phyloP scores from a whole-genome alignment of 2,113 vertebrate genomes.

The Hydrochoerus hydrochaeris region DNA sequence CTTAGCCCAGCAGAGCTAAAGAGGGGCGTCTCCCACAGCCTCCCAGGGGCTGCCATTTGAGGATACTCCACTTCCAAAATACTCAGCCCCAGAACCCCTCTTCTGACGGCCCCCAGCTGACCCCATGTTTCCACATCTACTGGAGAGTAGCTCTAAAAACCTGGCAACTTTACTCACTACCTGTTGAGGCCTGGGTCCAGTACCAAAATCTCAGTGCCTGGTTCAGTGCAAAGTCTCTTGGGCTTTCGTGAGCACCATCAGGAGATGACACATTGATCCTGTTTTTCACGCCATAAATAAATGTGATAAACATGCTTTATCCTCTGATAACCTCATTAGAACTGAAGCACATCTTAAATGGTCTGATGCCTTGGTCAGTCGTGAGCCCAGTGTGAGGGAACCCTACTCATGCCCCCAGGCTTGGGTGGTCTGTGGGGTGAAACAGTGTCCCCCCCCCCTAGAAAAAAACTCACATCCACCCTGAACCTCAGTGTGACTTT shows the following conservation, averaged over 20 bases:
- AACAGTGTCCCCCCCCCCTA: too few species aligned
- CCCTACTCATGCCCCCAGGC: neutral
- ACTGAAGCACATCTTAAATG: neutral
- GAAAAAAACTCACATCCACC: neutral
- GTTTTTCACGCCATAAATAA: neutral
- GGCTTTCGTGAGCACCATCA: too few species aligned
- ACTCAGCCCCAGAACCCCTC: neutral
- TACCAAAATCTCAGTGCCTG: neutral
- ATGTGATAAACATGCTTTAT: neutral
- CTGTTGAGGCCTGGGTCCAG: neutral
- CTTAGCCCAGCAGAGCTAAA: neutral
- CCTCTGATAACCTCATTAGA: neutral
- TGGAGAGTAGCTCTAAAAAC: neutral
- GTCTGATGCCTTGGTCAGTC: neutral
- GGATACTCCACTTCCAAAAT: neutral
- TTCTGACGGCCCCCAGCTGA: neutral
- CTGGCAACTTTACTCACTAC: too few species aligned
- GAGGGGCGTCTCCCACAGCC: neutral
- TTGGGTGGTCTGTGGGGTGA: neutral
- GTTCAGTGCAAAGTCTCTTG: too few species aligned
- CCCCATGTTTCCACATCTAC: neutral
- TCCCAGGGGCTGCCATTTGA: fast-evolving
- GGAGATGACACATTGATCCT: neutral
- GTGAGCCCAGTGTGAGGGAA: fast-evolving
- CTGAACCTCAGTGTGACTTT: neutral